Conservation (phyloP, 1,140 invertebrate species). For the Teleogryllus occipitalis region DNA sequence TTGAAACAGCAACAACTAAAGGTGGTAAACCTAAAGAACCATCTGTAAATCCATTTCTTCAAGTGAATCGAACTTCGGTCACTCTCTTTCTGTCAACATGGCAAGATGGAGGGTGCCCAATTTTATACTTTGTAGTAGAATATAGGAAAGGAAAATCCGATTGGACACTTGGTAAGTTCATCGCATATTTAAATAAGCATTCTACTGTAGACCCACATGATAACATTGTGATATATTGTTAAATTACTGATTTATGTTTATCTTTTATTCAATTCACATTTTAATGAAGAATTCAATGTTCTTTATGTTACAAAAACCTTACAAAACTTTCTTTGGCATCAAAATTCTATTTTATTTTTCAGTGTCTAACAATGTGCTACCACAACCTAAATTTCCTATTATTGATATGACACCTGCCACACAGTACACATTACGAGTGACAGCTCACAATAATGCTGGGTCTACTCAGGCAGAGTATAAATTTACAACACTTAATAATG, state of each 20-base stretch:
- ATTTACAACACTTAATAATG: constrained; percentile 50
- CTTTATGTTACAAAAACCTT: no score
- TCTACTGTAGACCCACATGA: no score
- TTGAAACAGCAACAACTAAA: constrained; percentile 45
- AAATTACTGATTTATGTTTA: no score
- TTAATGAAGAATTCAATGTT: no score
- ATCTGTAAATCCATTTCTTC: constrained; percentile 40
- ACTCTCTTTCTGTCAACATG: constrained; percentile 52
- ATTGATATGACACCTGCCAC: constrained; percentile 54
- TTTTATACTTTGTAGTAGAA: constrained; percentile 53
- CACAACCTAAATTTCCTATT: constrained; percentile 39
- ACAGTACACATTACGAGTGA: constrained; percentile 55
- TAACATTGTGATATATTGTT: no score
- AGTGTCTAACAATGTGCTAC: constrained; percentile 43
- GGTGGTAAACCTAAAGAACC: constrained; percentile 48
- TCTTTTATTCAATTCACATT: no score
- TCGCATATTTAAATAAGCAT: no score
- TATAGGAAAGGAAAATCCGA: constrained; percentile 51
- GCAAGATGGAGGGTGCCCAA: constrained; percentile 56
- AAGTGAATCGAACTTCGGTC: constrained; percentile 51
- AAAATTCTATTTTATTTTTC: constrained; percentile 23
- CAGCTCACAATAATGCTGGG: constrained; percentile 61
- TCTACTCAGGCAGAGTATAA: constrained; percentile 54
- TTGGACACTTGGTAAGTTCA: constrained; percentile 44
- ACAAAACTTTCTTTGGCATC: no score